These are phyloP conservation scores for Trimorus sp. DNA, from an alignment of 2,888 invertebrate genomes.

Conservation along the genomic window DNA sequence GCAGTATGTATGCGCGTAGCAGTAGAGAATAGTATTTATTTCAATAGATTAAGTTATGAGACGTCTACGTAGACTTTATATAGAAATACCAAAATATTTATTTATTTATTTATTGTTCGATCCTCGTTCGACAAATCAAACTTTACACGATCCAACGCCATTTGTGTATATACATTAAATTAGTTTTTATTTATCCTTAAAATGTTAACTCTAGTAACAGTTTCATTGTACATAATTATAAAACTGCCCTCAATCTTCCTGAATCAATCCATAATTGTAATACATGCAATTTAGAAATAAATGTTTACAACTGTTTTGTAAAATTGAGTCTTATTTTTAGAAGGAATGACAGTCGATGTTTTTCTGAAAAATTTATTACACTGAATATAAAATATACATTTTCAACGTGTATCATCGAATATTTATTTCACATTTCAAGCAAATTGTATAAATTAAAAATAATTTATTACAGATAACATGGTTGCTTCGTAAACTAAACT, in stretches of 20 bases:
- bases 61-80: not conserved
- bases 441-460: constrained; percentile 42
- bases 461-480: constrained; percentile 44
- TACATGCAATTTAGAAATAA: too few species aligned
- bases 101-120: constrained; percentile 14
- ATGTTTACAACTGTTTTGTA: too few species aligned
- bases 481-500: constrained; percentile 31
- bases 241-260: too few species aligned
- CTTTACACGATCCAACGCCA: constrained; percentile 14
- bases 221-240: too few species aligned
- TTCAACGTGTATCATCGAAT: constrained; percentile 29
- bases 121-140: too few species aligned
- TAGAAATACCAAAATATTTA: not conserved
- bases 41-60: constrained; percentile 2
- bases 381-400: constrained; percentile 43
- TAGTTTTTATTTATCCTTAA: not conserved
- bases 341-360: not conserved
- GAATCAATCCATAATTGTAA: too few species aligned
- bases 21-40: constrained; percentile 1
- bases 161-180: constrained; percentile 21
- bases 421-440: constrained; percentile 27
- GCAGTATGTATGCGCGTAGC: not conserved
- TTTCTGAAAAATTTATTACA: constrained; percentile 32
- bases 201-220: too few species aligned
- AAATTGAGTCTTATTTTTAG: not conserved